Conservation (phyloP, 2,888 invertebrate genomes). For the Erebia ligea region DNA sequence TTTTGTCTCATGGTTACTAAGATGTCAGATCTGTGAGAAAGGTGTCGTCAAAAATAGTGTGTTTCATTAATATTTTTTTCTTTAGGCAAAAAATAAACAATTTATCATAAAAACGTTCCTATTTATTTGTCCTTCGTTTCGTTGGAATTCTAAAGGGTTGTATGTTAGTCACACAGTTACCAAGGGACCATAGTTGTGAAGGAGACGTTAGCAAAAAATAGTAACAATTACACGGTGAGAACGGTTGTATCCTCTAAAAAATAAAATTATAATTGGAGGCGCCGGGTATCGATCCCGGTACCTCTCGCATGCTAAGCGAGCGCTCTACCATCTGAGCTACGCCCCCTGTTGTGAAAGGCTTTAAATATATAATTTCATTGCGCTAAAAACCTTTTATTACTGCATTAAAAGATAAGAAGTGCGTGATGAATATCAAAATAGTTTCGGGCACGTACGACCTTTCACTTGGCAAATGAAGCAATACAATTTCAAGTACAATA, state of each 20-base stretch:
- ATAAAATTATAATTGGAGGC: conserved; percentile 61
- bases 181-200: background rate
- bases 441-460: background rate
- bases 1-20: no score
- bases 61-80: no score
- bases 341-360: conserved; percentile 56
- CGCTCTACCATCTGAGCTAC: conserved; percentile 84
- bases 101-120: no score
- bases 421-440: background rate
- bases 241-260: background rate
- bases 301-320: conserved; percentile 84
- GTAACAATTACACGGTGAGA: background rate
- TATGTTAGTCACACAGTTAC: background rate
- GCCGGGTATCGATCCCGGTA: conserved; percentile 84
- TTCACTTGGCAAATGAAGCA: conserved; percentile 3
- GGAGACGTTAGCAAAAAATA: background rate
- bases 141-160: background rate
- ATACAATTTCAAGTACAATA: background rate
- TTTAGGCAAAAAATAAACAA: no score
- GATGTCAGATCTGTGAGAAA: no score
- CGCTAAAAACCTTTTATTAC: background rate
- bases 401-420: background rate
- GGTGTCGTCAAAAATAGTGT: no score
- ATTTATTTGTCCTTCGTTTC: background rate
- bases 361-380: background rate